Percentiles rank a stretch among this genome's conserved stretches.
Evolutionary conservation across 1,140 invertebrate genomes (phyloP).

Genomic region (Drosophila mojavensis): DNA sequence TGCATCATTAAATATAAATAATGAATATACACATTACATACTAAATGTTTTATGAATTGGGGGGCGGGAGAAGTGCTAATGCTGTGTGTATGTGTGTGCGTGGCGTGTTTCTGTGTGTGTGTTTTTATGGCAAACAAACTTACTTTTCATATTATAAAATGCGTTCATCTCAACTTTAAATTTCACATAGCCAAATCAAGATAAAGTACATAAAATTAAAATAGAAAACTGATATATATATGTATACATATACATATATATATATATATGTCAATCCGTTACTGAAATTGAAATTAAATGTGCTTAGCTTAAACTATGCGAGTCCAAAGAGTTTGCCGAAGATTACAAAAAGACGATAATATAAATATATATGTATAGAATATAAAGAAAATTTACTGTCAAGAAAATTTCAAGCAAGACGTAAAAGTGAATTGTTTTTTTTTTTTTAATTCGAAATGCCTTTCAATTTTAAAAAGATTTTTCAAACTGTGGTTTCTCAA

Average conservation of each 20-base stretch:
- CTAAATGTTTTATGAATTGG: constrained; percentile 27
- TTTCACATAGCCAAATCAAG: no score
- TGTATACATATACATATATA: no score
- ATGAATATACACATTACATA: constrained; percentile 46
- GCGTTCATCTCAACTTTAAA: no score
- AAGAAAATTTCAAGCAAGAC: constrained; percentile 4
- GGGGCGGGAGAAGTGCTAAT: constrained; percentile 26
- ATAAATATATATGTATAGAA: neutral
- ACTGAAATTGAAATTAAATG: neutral
- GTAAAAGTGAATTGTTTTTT: neutral
- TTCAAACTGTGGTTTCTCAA: constrained; percentile 39
- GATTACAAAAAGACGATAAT: constrained; percentile 2
- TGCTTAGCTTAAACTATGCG: constrained; percentile 27
- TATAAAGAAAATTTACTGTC: constrained; percentile 29
- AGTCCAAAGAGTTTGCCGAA: constrained; percentile 45
- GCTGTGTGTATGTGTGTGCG: constrained; percentile 8
- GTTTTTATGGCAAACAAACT: neutral
- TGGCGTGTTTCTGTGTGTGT: neutral
- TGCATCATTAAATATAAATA: constrained; percentile 47
- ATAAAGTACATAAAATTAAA: no score
- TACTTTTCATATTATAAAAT: no score
- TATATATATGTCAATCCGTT: no score
- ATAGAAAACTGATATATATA: no score
- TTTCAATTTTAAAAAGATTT: neutral
- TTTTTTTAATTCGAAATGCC: constrained; percentile 5